Conservation (phyloP, 2,113 vertebrate genomes). For the Spizaetus ornatus region DNA sequence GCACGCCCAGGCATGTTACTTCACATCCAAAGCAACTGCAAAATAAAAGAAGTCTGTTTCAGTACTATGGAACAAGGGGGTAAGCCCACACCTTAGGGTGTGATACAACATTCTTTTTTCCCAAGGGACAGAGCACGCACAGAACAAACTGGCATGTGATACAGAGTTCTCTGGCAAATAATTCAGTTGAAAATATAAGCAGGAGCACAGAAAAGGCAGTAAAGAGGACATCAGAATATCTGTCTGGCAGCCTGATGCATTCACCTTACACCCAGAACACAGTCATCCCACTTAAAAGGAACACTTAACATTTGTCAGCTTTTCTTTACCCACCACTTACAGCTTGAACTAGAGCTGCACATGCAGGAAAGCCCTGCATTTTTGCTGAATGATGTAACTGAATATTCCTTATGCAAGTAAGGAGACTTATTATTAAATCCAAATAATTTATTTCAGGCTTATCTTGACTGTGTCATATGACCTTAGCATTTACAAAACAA, state of each 20-base stretch:
- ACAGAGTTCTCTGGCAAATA: neutral
- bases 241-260: neutral
- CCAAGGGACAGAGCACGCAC: neutral
- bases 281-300: constrained; percentile 9
- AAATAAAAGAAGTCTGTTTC: neutral
- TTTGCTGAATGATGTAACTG: constrained; percentile 23
- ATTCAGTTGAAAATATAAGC: neutral
- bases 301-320: constrained; percentile 2
- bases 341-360: neutral
- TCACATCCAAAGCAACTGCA: neutral
- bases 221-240: neutral
- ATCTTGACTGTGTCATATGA: neutral
- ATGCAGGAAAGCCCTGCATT: constrained; percentile 10
- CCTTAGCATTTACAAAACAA: neutral
- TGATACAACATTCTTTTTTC: neutral
- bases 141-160: neutral
- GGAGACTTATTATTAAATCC: neutral
- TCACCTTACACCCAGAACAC: constrained; percentile 19
- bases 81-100: constrained; percentile 45
- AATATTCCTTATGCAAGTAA: neutral
- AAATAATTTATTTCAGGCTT: neutral
- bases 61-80: neutral
- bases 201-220: neutral
- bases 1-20: constrained; percentile 5
- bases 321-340: neutral